Base-by-base conservation (phyloP, 2,888 invertebrate species). In the Athalia rosae region DNA sequence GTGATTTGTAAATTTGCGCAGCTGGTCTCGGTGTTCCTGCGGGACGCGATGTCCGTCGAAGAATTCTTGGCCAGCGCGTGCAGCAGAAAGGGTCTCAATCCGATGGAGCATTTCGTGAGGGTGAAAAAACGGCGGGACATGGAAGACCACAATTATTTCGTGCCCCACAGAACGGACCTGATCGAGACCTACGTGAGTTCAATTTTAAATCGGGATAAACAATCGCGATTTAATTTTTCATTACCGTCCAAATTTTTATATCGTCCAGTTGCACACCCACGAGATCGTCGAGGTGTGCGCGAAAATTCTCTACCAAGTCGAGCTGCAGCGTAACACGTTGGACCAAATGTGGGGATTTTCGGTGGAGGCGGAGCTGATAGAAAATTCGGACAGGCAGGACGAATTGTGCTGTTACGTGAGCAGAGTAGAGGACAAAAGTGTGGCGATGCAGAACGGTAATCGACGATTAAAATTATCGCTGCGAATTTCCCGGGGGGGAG, bases 281-380 rank as follows among this genome's bases (percentile, higher is more conserved):
- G 97, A 97, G 91, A 95, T 97, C 82, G 96, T 98, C 78, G 98
- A 99, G 92, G 97, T 99, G 71, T 98, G 98, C 90, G 97, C 97
- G 87, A 99, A 99, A 92, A 97, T 98, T 88, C 92, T 98, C 82
- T 98, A 98, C 91, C 98, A 98, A 93, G 97, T 98, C 84, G 98
- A 98, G 90, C 92, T 99, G 87, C 95, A 96, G 85, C 93, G 98
- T 80, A 95, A 94, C 82, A 96, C 97, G 8, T 92, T 97, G 86
- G 98, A 98, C 86, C 96, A 97, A 90, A 97, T 98, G 96, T 99
- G 98, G 96, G 99, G 99, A 84, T 98, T 99, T 92, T 97, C 97
- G 81, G 98, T 99, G 74, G 99, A 99, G 91, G 98, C 98, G 3
- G 98, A 99, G 91, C 93, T 99, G 79, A 97, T 98, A 81, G 98